These are phyloP conservation scores for Xiphydria camelus DNA, from an alignment of 2,888 invertebrate species.

Conservation along the genomic window DNA sequence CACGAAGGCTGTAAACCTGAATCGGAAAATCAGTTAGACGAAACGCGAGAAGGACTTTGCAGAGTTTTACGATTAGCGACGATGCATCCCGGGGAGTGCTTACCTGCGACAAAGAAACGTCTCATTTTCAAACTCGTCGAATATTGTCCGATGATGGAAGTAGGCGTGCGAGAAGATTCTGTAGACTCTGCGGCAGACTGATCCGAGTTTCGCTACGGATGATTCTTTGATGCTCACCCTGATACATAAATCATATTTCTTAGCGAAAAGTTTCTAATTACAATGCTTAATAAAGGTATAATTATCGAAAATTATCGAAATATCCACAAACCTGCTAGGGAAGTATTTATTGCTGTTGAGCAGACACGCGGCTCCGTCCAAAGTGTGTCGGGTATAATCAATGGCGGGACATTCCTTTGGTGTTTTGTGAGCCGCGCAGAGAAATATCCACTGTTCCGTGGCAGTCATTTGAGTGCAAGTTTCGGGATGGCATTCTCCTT, in stretches of 20 bases:
- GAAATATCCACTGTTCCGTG: conserved; percentile 99
- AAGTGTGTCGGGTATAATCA: conserved; percentile 97
- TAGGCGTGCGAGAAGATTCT: conserved; percentile 99
- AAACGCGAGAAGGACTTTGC: too few relatives aligned
- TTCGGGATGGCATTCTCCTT: conserved; percentile 95
- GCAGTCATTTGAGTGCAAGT: conserved; percentile 99
- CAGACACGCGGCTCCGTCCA: conserved; percentile 98
- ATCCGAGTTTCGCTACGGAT: conserved; percentile 96
- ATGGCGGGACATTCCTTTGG: conserved; percentile 99
- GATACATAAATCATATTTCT: conserved; percentile 51
- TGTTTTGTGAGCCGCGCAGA: conserved; percentile 99
- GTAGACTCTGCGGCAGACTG: conserved; percentile 97
- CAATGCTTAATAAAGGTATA: conserved; percentile 6
- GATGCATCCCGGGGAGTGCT: too few relatives aligned
- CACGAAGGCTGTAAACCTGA: conserved; percentile 94
- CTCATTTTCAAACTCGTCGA: conserved; percentile 97
- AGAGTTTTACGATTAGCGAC: too few relatives aligned
- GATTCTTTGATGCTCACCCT: conserved; percentile 99
- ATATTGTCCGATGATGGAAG: conserved; percentile 95
- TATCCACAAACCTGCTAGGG: conserved; percentile 81
- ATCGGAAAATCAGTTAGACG: too few relatives aligned
- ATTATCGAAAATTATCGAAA: neutral
- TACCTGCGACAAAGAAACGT: conserved; percentile 86
- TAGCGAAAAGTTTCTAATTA: too few relatives aligned
- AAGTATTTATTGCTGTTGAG: conserved; percentile 99